Conservation (phyloP, 2,113 vertebrate species). For the Entelurus aequoreus region DNA sequence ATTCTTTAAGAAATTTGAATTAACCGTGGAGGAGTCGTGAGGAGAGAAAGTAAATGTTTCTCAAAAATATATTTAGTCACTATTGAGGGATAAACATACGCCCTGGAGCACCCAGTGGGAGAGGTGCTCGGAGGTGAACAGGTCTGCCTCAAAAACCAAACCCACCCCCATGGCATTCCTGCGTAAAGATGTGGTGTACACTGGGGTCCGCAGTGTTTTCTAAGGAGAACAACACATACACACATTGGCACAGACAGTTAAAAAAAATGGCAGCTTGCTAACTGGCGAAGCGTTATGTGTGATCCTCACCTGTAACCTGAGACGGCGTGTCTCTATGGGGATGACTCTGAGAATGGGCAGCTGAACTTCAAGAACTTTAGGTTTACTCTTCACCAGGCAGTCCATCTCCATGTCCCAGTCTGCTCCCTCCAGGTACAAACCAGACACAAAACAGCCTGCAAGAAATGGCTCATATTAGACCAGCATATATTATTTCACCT, state of each 20-base stretch:
- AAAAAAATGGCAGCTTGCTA: background rate
- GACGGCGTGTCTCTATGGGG: constrained; percentile 76
- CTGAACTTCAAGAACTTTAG: constrained; percentile 80
- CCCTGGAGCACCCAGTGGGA: constrained; percentile 94
- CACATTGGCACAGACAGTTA: background rate
- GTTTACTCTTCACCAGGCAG: constrained; percentile 81
- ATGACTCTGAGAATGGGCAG: constrained; percentile 87
- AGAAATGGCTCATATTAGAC: background rate
- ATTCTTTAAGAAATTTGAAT: too few species aligned
- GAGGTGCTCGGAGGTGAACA: constrained; percentile 79
- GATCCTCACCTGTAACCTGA: constrained; percentile 79
- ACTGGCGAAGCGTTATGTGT: background rate
- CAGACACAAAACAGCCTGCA: constrained; percentile 54
- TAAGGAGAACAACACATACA: constrained; percentile 33
- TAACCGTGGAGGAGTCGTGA: too few species aligned
- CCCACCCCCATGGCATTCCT: constrained; percentile 89
- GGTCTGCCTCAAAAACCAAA: constrained; percentile 90
- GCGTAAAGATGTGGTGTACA: constrained; percentile 90
- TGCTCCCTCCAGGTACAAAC: constrained; percentile 88
- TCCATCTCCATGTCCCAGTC: constrained; percentile 81
- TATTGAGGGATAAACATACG: constrained; percentile 85
- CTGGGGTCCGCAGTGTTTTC: constrained; percentile 87
- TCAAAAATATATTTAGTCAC: constrained; percentile 64
- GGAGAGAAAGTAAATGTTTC: too few species aligned
- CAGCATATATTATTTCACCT: too few species aligned